Conservation (phyloP, 2,113 vertebrate species). For the Paramisgurnus dabryanus region DNA sequence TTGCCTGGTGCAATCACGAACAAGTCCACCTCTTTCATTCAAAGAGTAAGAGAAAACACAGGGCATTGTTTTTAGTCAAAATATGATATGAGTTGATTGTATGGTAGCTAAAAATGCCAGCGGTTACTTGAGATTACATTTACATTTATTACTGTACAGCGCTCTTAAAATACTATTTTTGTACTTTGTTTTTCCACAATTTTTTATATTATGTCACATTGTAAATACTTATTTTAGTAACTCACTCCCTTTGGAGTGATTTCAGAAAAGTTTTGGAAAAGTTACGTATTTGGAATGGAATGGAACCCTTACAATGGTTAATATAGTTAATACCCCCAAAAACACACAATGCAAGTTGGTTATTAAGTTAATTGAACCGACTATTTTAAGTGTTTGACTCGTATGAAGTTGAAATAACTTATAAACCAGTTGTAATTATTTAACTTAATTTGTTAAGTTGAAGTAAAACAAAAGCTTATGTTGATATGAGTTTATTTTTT, state of each 20-base stretch:
- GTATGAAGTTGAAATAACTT: too few species aligned
- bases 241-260: not conserved
- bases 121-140: slow-evolving; percentile 21
- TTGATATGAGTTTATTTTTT: too few species aligned
- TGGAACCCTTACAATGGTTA: too few species aligned
- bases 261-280: slow-evolving; percentile 27
- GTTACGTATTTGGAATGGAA: not conserved
- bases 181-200: slow-evolving; percentile 39
- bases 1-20: slow-evolving; percentile 67
- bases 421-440: too few species aligned
- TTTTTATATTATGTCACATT: slow-evolving; percentile 50
- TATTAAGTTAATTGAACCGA: too few species aligned
- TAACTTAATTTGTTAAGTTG: too few species aligned
- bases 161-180: slow-evolving; percentile 60
- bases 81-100: slow-evolving; percentile 30
- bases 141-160: slow-evolving; percentile 48
- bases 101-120: slow-evolving; percentile 31
- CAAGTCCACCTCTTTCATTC: slow-evolving; percentile 32
- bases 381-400: too few species aligned
- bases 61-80: slow-evolving; percentile 26
- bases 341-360: too few species aligned
- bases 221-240: slow-evolving; percentile 56
- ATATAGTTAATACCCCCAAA: too few species aligned
- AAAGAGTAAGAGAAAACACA: slow-evolving; percentile 35
- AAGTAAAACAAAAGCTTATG: too few species aligned